These are phyloP conservation scores for Eupelmus urozonus DNA, from an alignment of 2,888 invertebrate genomes.

Conservation along the genomic window DNA sequence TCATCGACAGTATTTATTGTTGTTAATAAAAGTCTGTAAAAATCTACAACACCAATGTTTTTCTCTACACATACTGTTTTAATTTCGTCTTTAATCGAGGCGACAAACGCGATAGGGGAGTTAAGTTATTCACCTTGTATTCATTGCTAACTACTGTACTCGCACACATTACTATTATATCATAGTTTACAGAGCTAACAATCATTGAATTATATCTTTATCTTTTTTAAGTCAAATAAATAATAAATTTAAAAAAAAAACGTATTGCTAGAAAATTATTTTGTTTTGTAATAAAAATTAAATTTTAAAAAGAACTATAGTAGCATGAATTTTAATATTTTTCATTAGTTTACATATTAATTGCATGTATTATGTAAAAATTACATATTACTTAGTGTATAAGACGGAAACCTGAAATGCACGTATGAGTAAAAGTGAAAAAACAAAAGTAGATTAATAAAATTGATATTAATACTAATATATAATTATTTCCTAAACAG, in stretches of 20 bases:
- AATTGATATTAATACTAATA: no score
- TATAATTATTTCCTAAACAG: no score
- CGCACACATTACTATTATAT: background rate
- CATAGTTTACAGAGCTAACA: background rate
- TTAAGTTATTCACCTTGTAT: background rate
- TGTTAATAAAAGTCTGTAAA: slow-evolving; percentile 72
- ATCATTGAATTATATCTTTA: slow-evolving; percentile 13
- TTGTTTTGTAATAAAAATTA: no score
- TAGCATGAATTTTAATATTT: no score
- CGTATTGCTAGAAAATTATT: no score
- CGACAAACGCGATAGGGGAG: background rate
- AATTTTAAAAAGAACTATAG: no score
- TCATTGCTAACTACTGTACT: background rate
- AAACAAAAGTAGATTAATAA: no score
- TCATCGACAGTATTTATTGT: slow-evolving; percentile 73
- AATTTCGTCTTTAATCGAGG: background rate
- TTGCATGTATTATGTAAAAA: no score
- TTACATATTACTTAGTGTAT: no score
- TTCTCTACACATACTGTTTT: slow-evolving; percentile 12
- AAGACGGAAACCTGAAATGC: no score
- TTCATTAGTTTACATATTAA: no score
- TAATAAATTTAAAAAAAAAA: background rate
- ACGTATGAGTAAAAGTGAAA: no score
- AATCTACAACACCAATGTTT: slow-evolving; percentile 57
- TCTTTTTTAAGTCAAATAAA: slow-evolving; percentile 15